Percentiles rank a stretch among this genome's conserved stretches.
phyloP scores from a whole-genome alignment of 2,888 invertebrate genomes.

The Anthophora plumipes region DNA sequence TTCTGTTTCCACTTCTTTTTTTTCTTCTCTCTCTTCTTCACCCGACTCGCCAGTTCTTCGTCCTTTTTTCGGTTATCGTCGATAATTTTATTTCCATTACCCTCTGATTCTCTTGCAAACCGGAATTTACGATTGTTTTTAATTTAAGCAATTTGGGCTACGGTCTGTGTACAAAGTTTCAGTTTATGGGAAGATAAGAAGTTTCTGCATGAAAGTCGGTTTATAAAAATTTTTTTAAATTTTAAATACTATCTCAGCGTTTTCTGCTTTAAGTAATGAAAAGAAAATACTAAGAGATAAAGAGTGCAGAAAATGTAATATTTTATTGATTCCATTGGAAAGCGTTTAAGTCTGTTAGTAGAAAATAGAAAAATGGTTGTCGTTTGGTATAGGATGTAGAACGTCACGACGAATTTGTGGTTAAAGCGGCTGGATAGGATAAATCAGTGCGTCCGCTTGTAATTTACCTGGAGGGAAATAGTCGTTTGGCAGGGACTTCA shows the following conservation, averaged over 20 bases:
- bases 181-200: neutral
- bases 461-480: constrained; percentile 52
- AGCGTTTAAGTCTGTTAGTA: neutral
- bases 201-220: neutral
- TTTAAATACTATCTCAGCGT: neutral
- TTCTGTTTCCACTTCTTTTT: constrained; percentile 31
- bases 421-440: constrained; percentile 22
- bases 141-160: neutral
- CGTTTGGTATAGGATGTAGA: neutral
- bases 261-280: neutral
- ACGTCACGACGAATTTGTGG: constrained; percentile 21
- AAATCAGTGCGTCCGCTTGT: constrained; percentile 40
- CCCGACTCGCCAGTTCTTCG: neutral
- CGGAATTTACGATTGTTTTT: constrained; percentile 14
- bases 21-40: constrained; percentile 35
- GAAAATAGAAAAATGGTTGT: neutral
- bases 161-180: neutral
- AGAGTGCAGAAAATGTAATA: neutral
- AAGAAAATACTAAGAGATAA: neutral
- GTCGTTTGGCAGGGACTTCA: constrained; percentile 58
- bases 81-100: constrained; percentile 66
- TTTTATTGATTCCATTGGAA: neutral
- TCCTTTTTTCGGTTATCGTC: constrained; percentile 55
- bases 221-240: neutral
- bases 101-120: neutral